phyloP scores from a whole-genome alignment of 2,797 vertebrate species.

The Nyctibius grandis region DNA sequence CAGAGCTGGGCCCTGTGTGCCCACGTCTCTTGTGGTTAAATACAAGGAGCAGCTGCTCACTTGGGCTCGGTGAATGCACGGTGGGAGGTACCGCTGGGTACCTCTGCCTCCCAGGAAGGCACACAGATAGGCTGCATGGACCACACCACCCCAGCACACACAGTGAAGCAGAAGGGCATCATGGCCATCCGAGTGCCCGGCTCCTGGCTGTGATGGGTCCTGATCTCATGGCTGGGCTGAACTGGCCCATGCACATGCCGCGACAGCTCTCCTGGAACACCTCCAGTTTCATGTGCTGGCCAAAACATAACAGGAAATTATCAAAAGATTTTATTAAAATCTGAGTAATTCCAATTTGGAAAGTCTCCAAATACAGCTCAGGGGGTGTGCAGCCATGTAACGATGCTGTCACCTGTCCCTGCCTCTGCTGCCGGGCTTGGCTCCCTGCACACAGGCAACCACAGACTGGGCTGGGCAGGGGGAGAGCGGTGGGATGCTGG shows the following conservation, averaged over 20 bases:
- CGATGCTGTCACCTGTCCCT: neutral
- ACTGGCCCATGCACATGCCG: fast-evolving
- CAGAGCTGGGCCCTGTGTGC: neutral
- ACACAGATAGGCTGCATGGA: neutral
- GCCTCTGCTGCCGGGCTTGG: neutral
- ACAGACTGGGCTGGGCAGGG: neutral
- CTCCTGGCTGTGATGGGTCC: neutral
- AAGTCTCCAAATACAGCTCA: constrained; percentile 32
- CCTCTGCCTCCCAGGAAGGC: neutral
- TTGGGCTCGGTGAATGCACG: fast-evolving
- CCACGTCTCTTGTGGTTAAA: neutral
- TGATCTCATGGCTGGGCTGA: neutral
- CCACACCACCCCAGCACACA: neutral
- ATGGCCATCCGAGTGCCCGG: neutral
- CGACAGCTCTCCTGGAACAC: constrained; percentile 30
- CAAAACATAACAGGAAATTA: constrained; percentile 48
- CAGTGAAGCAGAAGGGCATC: fast-evolving
- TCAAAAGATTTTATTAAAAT: constrained; percentile 57
- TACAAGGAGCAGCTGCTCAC: neutral
- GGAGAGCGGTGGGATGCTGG: fast-evolving
- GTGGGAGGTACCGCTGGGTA: fast-evolving
- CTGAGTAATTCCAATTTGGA: constrained; percentile 64
- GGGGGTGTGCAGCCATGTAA: neutral
- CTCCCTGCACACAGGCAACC: neutral
- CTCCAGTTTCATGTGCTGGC: constrained; percentile 39